phyloP scores from a whole-genome alignment of 2,113 vertebrate genomes.

The Pteropus alecto region DNA sequence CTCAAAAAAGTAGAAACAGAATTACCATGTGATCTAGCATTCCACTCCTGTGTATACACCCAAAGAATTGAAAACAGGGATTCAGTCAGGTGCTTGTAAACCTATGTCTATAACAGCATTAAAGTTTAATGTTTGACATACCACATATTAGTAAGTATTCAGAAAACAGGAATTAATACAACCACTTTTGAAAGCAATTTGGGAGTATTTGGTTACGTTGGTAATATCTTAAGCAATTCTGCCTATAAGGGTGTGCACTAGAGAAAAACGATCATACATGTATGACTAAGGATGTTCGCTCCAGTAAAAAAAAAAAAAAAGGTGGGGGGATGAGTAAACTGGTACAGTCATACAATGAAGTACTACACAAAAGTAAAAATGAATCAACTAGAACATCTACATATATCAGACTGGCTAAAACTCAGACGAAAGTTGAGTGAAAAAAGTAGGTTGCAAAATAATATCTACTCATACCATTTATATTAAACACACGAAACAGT shows the following conservation, averaged over 20 bases:
- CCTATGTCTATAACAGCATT: background rate
- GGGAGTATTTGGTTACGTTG: background rate
- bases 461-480: background rate
- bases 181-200: background rate
- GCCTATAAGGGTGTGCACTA: background rate
- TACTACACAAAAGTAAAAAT: background rate
- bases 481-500: background rate
- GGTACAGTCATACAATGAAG: background rate
- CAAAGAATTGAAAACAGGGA: background rate
- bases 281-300: background rate
- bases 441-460: background rate
- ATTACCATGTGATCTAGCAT: background rate
- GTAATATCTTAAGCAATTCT: background rate
- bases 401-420: background rate
- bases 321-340: background rate
- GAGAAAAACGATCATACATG: background rate
- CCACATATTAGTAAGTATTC: background rate
- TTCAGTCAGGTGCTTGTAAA: background rate
- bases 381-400: background rate
- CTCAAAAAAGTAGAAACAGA: background rate
- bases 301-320: background rate
- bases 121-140: background rate
- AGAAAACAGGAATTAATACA: conserved; percentile 1
- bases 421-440: background rate
- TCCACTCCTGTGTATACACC: background rate